These are phyloP conservation scores for Bicyclus anynana DNA, from an alignment of 1,140 invertebrate species.

Conservation along the genomic window DNA sequence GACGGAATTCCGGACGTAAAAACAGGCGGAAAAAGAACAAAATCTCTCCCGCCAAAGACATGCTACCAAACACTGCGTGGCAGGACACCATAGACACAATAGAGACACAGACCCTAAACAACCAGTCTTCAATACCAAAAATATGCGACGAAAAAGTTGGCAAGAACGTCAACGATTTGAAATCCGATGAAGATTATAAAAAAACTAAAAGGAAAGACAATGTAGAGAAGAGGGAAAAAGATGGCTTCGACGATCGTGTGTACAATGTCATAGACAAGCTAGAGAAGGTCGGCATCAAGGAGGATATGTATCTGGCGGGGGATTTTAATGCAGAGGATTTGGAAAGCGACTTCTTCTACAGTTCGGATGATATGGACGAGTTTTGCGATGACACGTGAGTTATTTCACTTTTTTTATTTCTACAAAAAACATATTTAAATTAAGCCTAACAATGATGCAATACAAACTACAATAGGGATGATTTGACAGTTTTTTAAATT, in stretches of 20 bases:
- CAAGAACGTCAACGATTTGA: constrained; percentile 62
- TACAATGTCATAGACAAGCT: constrained; percentile 61
- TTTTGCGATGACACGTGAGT: constrained; percentile 38
- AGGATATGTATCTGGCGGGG: constrained; percentile 51
- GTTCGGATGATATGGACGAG: constrained; percentile 53
- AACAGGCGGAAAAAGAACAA: constrained; percentile 56
- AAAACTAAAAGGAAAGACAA: constrained; percentile 35
- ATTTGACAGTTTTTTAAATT: too few species aligned
- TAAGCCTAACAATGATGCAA: too few species aligned
- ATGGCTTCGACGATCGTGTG: constrained; percentile 19
- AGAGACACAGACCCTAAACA: constrained; percentile 49
- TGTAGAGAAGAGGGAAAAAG: constrained; percentile 9
- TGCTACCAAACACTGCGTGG: constrained; percentile 15
- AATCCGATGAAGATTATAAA: constrained; percentile 28
- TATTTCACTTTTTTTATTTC: neutral
- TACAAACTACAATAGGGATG: too few species aligned
- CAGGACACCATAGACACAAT: constrained; percentile 10
- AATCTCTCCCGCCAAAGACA: constrained; percentile 48
- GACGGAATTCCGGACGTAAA: constrained; percentile 55
- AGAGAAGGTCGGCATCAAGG: constrained; percentile 55
- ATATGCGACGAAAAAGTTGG: constrained; percentile 45
- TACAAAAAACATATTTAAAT: too few species aligned
- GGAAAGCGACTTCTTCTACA: constrained; percentile 57
- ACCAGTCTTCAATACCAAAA: constrained; percentile 40
- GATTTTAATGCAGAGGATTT: constrained; percentile 52